Conservation (phyloP, 2,113 vertebrate species). For the Notothenia rossii region DNA sequence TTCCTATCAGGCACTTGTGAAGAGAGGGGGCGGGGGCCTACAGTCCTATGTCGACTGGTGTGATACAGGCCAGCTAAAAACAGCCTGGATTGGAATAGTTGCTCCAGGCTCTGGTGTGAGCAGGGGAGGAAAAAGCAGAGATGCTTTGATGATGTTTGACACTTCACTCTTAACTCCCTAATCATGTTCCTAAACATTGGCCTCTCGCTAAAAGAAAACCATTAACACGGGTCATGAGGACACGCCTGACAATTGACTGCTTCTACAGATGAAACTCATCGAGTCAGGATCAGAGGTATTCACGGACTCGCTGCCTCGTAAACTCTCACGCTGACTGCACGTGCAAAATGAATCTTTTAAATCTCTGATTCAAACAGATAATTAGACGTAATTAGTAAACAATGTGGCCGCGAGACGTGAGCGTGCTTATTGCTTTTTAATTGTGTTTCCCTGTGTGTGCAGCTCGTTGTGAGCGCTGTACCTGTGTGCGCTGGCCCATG, state of each 20-base stretch:
- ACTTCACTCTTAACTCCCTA: constrained; percentile 26
- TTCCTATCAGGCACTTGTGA: constrained; percentile 65
- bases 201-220: constrained; percentile 14
- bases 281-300: constrained; percentile 37
- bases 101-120: constrained; percentile 22
- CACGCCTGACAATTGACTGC: constrained; percentile 31
- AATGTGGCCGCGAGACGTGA: constrained; percentile 51
- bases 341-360: constrained; percentile 46
- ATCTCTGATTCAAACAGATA: constrained; percentile 58
- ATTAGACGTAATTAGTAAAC: constrained; percentile 76
- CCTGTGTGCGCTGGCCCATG: constrained; percentile 62
- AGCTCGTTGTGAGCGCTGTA: constrained; percentile 42
- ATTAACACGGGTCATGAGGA: constrained; percentile 45
- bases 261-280: constrained; percentile 49
- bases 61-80: constrained; percentile 54
- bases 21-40: constrained; percentile 31
- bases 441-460: constrained; percentile 51
- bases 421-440: constrained; percentile 76
- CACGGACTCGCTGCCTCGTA: constrained; percentile 3
- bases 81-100: constrained; percentile 29
- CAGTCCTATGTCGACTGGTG: constrained; percentile 41
- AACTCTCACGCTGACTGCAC: constrained; percentile 27
- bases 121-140: constrained; percentile 11
- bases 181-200: constrained; percentile 42
- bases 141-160: constrained; percentile 48